phyloP scores from a whole-genome alignment of 2,888 invertebrate species.

The Drosophila pseudotalamancana region DNA sequence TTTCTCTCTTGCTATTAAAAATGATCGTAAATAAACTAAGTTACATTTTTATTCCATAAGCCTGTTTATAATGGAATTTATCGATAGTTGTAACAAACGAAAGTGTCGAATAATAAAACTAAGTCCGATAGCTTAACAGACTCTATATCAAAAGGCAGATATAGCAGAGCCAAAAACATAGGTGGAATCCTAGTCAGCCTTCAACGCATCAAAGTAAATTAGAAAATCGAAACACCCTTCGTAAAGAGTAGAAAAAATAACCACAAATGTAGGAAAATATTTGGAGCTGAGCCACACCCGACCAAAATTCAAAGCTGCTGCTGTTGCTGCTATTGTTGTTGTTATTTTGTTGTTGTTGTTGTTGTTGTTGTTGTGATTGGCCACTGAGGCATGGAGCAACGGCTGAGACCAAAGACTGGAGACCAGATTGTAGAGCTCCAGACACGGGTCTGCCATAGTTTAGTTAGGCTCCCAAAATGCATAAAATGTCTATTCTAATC shows the following conservation, averaged over 20 bases:
- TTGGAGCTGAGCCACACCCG: slow-evolving; percentile 28
- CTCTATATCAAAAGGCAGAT: too few relatives aligned
- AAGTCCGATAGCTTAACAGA: too few relatives aligned
- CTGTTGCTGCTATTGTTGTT: neutral
- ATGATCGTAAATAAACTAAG: too few relatives aligned
- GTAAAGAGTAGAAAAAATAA: slow-evolving; percentile 15
- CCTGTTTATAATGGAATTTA: too few relatives aligned
- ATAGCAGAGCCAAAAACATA: too few relatives aligned
- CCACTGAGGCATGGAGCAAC: slow-evolving; percentile 60
- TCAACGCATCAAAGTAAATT: neutral
- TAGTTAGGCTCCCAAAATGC: slow-evolving; percentile 57
- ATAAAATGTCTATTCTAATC: slow-evolving; percentile 80
- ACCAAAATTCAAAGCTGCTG: slow-evolving; percentile 7
- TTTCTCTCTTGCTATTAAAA: too few relatives aligned
- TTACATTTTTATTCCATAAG: too few relatives aligned
- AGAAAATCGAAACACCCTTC: neutral
- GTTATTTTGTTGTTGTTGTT: too few relatives aligned
- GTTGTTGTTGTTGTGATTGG: slow-evolving; percentile 54
- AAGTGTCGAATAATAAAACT: too few relatives aligned
- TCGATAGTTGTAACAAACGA: too few relatives aligned
- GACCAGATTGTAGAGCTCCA: slow-evolving; percentile 20
- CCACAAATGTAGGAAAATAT: slow-evolving; percentile 52
- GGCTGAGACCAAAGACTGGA: slow-evolving; percentile 31
- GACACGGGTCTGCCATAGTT: slow-evolving; percentile 39
- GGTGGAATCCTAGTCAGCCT: too few relatives aligned